Evolutionary conservation across 2,113 vertebrate species (phyloP), one percentile per base, ranked within the genome.

Genomic region (Trogon surrucura): DNA sequence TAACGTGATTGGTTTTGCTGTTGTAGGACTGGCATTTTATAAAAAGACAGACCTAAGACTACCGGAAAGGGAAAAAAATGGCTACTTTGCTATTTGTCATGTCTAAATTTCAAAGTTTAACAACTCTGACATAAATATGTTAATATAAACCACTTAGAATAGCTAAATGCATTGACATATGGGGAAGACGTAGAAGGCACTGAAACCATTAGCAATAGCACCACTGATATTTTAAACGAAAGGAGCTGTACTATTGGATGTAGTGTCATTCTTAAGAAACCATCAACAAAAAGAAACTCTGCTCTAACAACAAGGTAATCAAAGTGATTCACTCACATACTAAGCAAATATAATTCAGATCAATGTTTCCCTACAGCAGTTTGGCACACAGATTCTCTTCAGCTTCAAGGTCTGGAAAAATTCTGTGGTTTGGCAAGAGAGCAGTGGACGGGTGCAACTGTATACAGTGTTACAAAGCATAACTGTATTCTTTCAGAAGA

Each of bases 381-480:
- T 82, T 75, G 69, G 47, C 48, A 41, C 32, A 60, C 12, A 61
- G 53, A 89, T 79, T 71, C 67, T 44, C 72, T 67, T 91, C 66
- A 83, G 5, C 73, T 78, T 93, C 71, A 50, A 69, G 79, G n/a
- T 82, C 87, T 90, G 79, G 81, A 94, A 89, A 90, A 95, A 87
- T 66, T 69, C 62, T 67, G 83, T 54, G 65, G 54, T 70, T 85
- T 95, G 91, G 84, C 58, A 77, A 69, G 14, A 64, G 9, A 78
- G 23, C 21, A 77, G 66, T 32, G 70, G 30, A 81, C 44, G 34
- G 29, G 27, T 75, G 22, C 69, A 58, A 86, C 47, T 60, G 16
- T 67, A 58, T 48, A 82, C 9, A 29, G 41, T 20, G n/a, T 38
- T 89, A 56, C 1, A 2, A 91, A 54, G 50, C 30, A 88, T 91